These are phyloP conservation scores for Thomomys bottae DNA, from an alignment of 2,113 vertebrate genomes.

Conservation along the genomic window DNA sequence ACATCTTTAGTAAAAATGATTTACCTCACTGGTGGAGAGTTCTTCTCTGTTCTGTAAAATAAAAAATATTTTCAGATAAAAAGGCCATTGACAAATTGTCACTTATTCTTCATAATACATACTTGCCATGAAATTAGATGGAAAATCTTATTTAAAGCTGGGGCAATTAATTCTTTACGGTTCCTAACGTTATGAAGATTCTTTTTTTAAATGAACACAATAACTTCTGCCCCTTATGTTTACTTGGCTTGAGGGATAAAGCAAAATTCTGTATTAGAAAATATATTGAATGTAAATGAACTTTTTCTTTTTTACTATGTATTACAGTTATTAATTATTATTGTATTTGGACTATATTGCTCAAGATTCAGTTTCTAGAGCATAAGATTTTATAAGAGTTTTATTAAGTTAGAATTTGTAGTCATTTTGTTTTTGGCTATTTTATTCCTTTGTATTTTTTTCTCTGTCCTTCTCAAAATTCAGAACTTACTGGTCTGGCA, in stretches of 20 bases:
- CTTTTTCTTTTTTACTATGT: not conserved
- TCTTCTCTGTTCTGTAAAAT: not conserved
- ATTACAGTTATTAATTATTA: too few species aligned
- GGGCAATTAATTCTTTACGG: not conserved
- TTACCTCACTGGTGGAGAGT: not conserved
- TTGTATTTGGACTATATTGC: not conserved
- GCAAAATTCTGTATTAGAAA: not conserved
- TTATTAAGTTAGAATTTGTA: not conserved
- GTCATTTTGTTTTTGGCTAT: not conserved
- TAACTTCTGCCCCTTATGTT: not conserved
- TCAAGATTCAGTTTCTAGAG: constrained; percentile 4
- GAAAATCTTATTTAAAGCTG: not conserved
- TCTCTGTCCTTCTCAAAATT: not conserved
- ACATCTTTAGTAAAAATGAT: not conserved
- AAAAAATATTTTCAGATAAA: not conserved
- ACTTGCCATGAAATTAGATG: constrained; percentile 18
- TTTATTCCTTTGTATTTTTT: not conserved
- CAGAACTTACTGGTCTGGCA: constrained; percentile 26
- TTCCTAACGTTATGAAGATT: not conserved
- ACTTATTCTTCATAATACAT: constrained; percentile 22
- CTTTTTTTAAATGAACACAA: not conserved
- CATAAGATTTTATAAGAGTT: not conserved
- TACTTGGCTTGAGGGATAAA: constrained; percentile 3
- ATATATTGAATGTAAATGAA: constrained; percentile 19
- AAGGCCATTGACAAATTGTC: not conserved